Base-by-base conservation (phyloP, 2,113 vertebrate species). In the Onychostoma macrolepis region DNA sequence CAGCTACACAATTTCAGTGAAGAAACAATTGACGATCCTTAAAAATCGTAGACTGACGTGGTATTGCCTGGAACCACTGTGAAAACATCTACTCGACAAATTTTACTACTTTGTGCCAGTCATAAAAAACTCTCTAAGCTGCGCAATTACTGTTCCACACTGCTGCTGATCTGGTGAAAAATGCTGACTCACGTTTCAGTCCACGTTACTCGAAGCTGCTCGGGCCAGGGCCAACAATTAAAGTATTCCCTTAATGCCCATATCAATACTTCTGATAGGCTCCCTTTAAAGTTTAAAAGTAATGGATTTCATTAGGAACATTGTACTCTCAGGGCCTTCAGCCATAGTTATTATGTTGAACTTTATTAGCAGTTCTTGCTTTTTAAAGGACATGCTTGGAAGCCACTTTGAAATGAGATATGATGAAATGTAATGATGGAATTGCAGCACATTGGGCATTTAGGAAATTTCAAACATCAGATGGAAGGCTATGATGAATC, bases 301-400 rank as follows among this genome's bases (percentile, higher is more conserved):
- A 82, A 86, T 84, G 71, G 86, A 87, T 85, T 89, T 87, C 79
- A 89, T 89, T 89, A 87, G 28, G 38, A 67, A 33, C 65, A 75
- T 30, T 28, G 50, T 58, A 79, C 88, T 67, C 86, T 41, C 24
- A n/a, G 71, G 79, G 33, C 50, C 38, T 58, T 79, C 50, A 45
- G 45, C 82, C 26, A 63, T 84, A 41, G 56, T 65, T 71, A 78
- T 43, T 67, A 77, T 56, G 85, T 81, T 74, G 50, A 30, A 86
- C 77, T 83, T 28, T 71, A 71, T 69, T 84, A 80, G 69, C 81
- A 63, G 38, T 69, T 80, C 17, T 48, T 50, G 17, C 45, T 67
- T 45, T 67, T 83, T 53, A 26, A 50, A 82, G 45, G 56, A 69
- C 28, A 84, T 50, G 24, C 30, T 53, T 50, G 13, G 24, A 53